These are phyloP conservation scores for Lordiphosa mommai DNA, from an alignment of 1,140 invertebrate genomes.

Conservation along the genomic window DNA sequence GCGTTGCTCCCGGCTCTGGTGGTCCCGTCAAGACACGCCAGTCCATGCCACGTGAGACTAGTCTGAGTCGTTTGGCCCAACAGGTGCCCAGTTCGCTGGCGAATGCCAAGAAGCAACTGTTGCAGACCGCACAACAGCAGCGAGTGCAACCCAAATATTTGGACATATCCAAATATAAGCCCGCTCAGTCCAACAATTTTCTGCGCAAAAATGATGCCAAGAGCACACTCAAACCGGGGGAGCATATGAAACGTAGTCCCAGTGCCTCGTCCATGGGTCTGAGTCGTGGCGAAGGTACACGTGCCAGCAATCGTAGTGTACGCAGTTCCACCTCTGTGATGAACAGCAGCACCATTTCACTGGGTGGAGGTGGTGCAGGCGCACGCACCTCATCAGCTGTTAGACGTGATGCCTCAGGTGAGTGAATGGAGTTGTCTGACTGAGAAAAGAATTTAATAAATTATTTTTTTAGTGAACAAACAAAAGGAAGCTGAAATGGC, in stretches of 20 bases:
- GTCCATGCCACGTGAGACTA: constrained; percentile 78
- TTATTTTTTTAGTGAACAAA: constrained; percentile 79
- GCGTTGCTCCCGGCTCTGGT: constrained; percentile 34
- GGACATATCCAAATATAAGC: constrained; percentile 83
- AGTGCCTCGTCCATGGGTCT: constrained; percentile 72
- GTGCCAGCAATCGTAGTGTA: constrained; percentile 73
- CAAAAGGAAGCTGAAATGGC: constrained; percentile 91
- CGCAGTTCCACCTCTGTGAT: constrained; percentile 57
- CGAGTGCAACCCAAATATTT: constrained; percentile 80
- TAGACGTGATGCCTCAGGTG: constrained; percentile 68
- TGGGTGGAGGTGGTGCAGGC: constrained; percentile 42
- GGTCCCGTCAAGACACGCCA: constrained; percentile 43
- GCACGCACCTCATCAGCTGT: constrained; percentile 58
- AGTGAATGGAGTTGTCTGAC: neutral
- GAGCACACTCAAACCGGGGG: constrained; percentile 80
- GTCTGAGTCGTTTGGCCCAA: constrained; percentile 67
- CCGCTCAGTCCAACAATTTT: constrained; percentile 80
- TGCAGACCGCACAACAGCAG: constrained; percentile 58
- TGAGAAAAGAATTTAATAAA: neutral
- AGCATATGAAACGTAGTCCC: constrained; percentile 76
- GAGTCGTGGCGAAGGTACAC: constrained; percentile 54
- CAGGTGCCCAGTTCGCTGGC: constrained; percentile 76
- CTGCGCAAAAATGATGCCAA: constrained; percentile 82
- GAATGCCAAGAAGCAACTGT: constrained; percentile 75
- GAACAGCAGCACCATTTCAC: constrained; percentile 64